Evolutionary conservation across 2,113 vertebrate species (phyloP).

Genomic region (Hemibagrus wyckioides): DNA sequence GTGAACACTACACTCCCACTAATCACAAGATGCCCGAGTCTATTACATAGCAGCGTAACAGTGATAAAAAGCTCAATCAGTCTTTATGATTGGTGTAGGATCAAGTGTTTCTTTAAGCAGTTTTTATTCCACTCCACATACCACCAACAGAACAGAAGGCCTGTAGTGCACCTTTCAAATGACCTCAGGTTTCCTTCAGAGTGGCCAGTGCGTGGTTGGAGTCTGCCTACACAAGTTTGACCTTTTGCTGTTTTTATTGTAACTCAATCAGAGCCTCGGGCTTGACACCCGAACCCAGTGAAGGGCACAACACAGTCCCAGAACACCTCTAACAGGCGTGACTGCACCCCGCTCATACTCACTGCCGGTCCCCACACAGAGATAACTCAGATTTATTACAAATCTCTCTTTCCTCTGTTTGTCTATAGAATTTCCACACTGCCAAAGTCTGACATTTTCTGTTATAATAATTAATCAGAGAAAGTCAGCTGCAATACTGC

Average conservation of each 20-base stretch:
- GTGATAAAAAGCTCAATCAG: slow-evolving; percentile 48
- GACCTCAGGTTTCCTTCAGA: slow-evolving; percentile 57
- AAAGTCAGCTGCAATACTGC: slow-evolving; percentile 23
- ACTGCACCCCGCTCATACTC: slow-evolving; percentile 69
- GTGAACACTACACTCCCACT: slow-evolving; percentile 35
- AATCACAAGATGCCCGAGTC: slow-evolving; percentile 18
- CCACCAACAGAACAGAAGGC: slow-evolving; percentile 37
- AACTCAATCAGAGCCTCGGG: slow-evolving; percentile 67
- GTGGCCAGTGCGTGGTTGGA: slow-evolving; percentile 49
- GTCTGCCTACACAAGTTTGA: slow-evolving; percentile 62
- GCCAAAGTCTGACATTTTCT: slow-evolving; percentile 52
- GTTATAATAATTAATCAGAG: slow-evolving; percentile 54
- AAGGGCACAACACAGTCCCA: slow-evolving; percentile 68
- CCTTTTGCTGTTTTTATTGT: slow-evolving; percentile 70
- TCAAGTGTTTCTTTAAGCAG: slow-evolving; percentile 50
- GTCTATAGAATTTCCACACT: slow-evolving; percentile 61
- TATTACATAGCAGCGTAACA: slow-evolving; percentile 44
- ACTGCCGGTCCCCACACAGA: slow-evolving; percentile 59
- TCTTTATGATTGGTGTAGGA: slow-evolving; percentile 42
- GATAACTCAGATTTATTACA: slow-evolving; percentile 67
- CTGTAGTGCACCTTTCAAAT: slow-evolving; percentile 48
- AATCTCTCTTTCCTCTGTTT: slow-evolving; percentile 67
- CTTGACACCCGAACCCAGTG: slow-evolving; percentile 63
- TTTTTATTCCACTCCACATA: slow-evolving; percentile 41
- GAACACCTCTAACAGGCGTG: slow-evolving; percentile 73